A percentile compares a stretch with the other conserved stretches of the same genome.
Conservation (phyloP, 2,113 vertebrate species). For the Herpailurus yagouaroundi region DNA sequence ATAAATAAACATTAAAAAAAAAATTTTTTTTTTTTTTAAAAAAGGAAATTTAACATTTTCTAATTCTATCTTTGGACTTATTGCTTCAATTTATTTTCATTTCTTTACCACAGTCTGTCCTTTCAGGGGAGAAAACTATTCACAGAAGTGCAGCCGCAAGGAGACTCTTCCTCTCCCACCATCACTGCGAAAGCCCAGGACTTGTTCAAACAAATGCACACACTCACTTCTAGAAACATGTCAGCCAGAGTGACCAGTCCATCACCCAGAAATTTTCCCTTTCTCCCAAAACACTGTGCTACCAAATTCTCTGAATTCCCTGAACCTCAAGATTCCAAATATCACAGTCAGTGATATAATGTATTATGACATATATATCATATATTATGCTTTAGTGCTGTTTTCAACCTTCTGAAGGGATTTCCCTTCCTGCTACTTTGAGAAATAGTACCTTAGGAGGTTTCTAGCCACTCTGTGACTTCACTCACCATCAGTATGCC, state of each 20-base stretch:
- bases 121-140: slow-evolving; percentile 59
- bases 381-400: not conserved
- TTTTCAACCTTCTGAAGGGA: not conserved
- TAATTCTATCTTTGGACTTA: slow-evolving; percentile 66
- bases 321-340: slow-evolving; percentile 83
- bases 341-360: slow-evolving; percentile 78
- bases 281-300: slow-evolving; percentile 80
- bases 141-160: slow-evolving; percentile 61
- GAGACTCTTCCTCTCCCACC: slow-evolving; percentile 33
- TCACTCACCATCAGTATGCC: not conserved
- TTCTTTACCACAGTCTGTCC: slow-evolving; percentile 76
- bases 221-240: not conserved
- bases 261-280: slow-evolving; percentile 6
- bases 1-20: too few species aligned
- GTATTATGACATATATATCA: not conserved
- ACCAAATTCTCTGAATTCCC: slow-evolving; percentile 82
- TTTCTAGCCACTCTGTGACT: not conserved
- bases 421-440: not conserved
- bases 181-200: slow-evolving; percentile 52
- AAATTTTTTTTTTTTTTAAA: too few species aligned
- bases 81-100: slow-evolving; percentile 66
- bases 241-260: slow-evolving; percentile 38
- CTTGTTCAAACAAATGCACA: not conserved
- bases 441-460: not conserved
- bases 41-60: slow-evolving; percentile 76